Percentiles rank a stretch among this genome's conserved stretches.
These are phyloP conservation scores for Dasysyrphus albostriatus DNA, from an alignment of 2,888 invertebrate genomes.

Conservation along the genomic window DNA sequence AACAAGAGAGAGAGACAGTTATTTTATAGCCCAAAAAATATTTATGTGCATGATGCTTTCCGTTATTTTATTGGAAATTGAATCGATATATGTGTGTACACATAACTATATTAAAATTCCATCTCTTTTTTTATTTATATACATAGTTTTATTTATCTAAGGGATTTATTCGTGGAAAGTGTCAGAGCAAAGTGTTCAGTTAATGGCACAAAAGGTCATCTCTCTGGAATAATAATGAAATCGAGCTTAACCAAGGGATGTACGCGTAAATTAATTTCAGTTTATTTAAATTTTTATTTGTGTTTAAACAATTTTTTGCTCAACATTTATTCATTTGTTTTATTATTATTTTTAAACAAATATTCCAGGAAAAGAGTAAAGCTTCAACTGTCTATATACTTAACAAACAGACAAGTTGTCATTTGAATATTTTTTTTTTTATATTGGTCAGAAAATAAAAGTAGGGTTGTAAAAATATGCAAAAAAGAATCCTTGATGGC, in stretches of 20 bases:
- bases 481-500: too few species aligned
- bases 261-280: constrained; percentile 49
- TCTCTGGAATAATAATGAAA: neutral
- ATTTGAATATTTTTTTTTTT: too few species aligned
- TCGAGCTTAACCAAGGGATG: constrained; percentile 17
- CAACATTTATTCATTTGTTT: neutral
- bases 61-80: neutral
- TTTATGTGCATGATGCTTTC: neutral
- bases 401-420: too few species aligned
- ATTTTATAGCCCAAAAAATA: neutral
- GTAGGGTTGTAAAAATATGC: too few species aligned
- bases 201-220: constrained; percentile 8
- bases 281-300: constrained; percentile 50
- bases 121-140: neutral
- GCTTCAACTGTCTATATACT: neutral
- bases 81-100: neutral
- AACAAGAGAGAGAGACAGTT: neutral
- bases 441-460: too few species aligned
- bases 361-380: neutral
- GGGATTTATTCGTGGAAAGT: neutral
- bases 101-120: neutral
- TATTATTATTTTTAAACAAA: too few species aligned
- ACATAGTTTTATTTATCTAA: neutral
- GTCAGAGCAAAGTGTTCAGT: neutral
- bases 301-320: neutral